Evolutionary conservation across 2,888 invertebrate genomes (phyloP).

Genomic region (Perdita meconis): DNA sequence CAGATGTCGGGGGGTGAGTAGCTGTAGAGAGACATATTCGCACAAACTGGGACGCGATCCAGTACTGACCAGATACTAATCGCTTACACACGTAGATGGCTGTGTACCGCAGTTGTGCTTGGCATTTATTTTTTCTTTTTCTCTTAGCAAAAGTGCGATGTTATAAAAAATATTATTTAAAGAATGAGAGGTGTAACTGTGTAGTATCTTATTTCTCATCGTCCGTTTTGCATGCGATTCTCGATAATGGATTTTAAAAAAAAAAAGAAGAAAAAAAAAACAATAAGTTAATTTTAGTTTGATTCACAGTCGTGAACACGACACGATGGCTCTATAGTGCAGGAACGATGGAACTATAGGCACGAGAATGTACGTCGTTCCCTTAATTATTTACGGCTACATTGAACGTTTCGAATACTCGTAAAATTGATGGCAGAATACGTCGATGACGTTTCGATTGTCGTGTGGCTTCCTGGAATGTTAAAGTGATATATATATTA

Average conservation of each 20-base stretch:
- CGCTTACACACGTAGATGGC: slow-evolving; percentile 77
- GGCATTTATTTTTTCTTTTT: slow-evolving; percentile 75
- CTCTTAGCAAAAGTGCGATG: slow-evolving; percentile 67
- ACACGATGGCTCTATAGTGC: slow-evolving; percentile 66
- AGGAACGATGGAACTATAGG: slow-evolving; percentile 70
- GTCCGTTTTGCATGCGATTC: slow-evolving; percentile 67
- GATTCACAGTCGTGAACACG: slow-evolving; percentile 72
- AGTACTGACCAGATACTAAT: slow-evolving; percentile 69
- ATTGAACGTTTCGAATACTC: too few species aligned
- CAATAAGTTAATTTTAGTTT: slow-evolving; percentile 73
- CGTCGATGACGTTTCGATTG: slow-evolving; percentile 22
- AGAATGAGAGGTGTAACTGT: slow-evolving; percentile 58
- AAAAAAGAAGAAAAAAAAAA: too few species aligned
- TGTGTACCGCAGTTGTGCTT: slow-evolving; percentile 78
- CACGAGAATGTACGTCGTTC: slow-evolving; percentile 61
- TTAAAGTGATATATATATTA: slow-evolving; percentile 6
- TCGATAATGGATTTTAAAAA: slow-evolving; percentile 66
- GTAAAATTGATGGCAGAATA: slow-evolving; percentile 14
- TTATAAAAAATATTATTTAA: slow-evolving; percentile 55
- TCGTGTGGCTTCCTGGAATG: slow-evolving; percentile 27
- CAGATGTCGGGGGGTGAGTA: slow-evolving; percentile 87
- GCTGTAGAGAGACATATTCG: slow-evolving; percentile 73
- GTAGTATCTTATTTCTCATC: slow-evolving; percentile 63
- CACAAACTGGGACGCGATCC: slow-evolving; percentile 62
- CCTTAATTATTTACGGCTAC: slow-evolving; percentile 66